A percentile compares a stretch with the other conserved stretches of the same genome.
Evolutionary conservation across 2,113 vertebrate genomes (phyloP).

Genomic region (Thalassarche chlororhynchos): DNA sequence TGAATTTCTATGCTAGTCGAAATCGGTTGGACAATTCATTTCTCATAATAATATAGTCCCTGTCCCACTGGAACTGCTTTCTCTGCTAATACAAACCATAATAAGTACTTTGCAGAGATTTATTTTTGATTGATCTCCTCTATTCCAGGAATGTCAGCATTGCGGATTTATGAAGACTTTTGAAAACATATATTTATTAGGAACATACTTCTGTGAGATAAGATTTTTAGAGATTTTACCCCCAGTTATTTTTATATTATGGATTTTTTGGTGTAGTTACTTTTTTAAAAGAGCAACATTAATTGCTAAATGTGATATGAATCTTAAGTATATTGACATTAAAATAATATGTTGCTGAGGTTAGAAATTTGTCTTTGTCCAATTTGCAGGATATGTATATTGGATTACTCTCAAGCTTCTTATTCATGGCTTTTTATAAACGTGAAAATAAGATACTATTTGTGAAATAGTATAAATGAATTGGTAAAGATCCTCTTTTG

Average conservation of each 20-base stretch:
- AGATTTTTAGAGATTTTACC: background rate
- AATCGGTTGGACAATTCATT: background rate
- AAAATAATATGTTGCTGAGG: background rate
- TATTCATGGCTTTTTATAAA: background rate
- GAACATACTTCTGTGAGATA: background rate
- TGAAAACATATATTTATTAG: constrained; percentile 9
- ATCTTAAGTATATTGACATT: background rate
- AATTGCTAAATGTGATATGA: background rate
- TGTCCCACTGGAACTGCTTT: background rate
- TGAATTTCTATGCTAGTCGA: background rate
- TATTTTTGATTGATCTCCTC: background rate
- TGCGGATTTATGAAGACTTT: background rate
- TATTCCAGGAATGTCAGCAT: background rate
- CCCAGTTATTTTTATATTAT: background rate
- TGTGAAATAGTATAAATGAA: background rate
- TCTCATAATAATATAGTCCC: background rate
- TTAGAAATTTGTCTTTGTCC: background rate
- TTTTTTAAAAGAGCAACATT: background rate
- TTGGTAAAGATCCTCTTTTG: background rate
- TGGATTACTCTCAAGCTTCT: background rate
- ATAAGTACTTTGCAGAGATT: background rate
- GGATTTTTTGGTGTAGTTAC: background rate
- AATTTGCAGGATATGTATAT: background rate
- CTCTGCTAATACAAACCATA: background rate
- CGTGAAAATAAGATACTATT: background rate